Conservation (phyloP, 2,888 invertebrate genomes). For the Hydroisotoma schaefferi region DNA sequence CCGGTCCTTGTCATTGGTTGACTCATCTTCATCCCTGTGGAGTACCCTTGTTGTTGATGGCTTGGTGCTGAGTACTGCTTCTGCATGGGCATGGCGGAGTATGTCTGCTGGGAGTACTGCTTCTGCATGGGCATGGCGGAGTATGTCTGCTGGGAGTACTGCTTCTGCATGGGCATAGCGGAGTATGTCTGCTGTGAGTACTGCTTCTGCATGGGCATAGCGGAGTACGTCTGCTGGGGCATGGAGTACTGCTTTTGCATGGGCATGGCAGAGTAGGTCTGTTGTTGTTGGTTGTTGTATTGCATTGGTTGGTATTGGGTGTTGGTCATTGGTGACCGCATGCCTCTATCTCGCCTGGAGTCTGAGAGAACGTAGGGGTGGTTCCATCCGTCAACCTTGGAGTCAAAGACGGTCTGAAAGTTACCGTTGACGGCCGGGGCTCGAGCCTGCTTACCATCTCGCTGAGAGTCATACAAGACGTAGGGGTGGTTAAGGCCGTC, state of each 20-base stretch:
- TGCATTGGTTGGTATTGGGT: constrained; percentile 10
- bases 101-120: constrained; percentile 9
- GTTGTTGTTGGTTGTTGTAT: neutral
- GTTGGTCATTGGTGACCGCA: neutral
- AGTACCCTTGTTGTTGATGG: no score
- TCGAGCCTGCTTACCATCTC: constrained; percentile 23
- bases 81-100: constrained; percentile 3
- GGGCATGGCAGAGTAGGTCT: neutral
- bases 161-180: constrained; percentile 13
- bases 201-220: constrained; percentile 3
- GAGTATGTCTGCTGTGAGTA: constrained; percentile 2
- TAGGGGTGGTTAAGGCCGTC: constrained; percentile 18
- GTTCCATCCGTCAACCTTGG: constrained; percentile 25
- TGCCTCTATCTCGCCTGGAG: constrained; percentile 18
- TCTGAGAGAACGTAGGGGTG: constrained; percentile 34
- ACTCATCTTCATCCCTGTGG: neutral
- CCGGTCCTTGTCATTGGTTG: neutral
- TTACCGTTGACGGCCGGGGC: constrained; percentile 15
- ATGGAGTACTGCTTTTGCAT: constrained; percentile 10
- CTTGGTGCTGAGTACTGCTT: neutral
- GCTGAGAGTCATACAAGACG: constrained; percentile 33
- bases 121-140: constrained; percentile 10
- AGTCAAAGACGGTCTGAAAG: constrained; percentile 23
- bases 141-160: constrained; percentile 7
- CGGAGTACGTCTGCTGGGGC: constrained; percentile 11